Evolutionary conservation across 1,140 invertebrate genomes (phyloP), one percentile per base, ranked within the genome.

Genomic region (Daktulosphaira vitifoliae): DNA sequence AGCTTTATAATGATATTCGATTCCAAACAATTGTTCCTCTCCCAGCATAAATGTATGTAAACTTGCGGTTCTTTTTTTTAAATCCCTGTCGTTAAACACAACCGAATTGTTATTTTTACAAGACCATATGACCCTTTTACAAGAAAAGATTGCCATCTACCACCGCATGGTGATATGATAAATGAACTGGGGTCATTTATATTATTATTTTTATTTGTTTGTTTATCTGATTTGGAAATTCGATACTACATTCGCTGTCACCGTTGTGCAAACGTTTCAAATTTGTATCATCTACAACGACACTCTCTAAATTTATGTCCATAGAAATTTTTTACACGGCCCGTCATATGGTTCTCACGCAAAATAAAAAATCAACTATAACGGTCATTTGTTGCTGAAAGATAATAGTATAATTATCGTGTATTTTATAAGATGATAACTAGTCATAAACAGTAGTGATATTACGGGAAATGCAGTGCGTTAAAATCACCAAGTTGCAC

Each of bases 161-260:
- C 39, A 13, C 54, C 38, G 16, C 5, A 11, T 33, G 11, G 29
- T 33, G n/a, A 6, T 33, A 44, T 25, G 39, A 59, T 44, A 59
- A 59, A 59, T 25, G 39, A 29, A 29, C 54, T 22, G 2, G 38
- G 38, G 54, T 59, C 54, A 44, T 59, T 59, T 29, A 59, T 59
- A 44, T 59, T 56, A 56, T 56, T 56, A 59, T 59, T 59, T 42
- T 59, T 26, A 26, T 59, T 44, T 44, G 38, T 56, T 56, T 44
- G 54, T 59, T 59, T 59, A 59, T 59, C 54, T 59, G 54, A 59
- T 59, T 37, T 29, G 42, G 54, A 23, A 59, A 59, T 59, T 44
- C 25, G 54, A 59, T 59, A 59, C 54, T 59, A 13, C 11, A 33
- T 29, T 15, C 23, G 15, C 11, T 6, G 5, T 15, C n/a, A n/a